phyloP scores from a whole-genome alignment of 2,113 vertebrate species.

The Actenoides hombroni region DNA sequence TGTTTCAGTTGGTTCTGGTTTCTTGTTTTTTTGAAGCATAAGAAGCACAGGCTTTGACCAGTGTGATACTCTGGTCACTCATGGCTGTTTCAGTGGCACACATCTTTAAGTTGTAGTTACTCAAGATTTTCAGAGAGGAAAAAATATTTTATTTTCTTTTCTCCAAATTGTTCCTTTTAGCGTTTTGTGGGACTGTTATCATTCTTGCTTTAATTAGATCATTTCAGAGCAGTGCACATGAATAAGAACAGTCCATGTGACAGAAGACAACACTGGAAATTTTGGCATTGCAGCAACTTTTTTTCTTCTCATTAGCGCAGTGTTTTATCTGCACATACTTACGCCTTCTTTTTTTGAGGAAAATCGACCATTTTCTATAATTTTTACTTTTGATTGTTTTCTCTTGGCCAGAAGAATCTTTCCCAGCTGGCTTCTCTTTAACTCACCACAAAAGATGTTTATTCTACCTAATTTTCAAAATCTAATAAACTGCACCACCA shows the following conservation, averaged over 20 bases:
- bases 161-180: not conserved
- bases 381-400: not conserved
- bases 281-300: not conserved
- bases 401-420: not conserved
- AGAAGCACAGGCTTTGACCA: rapidly evolving
- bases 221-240: not conserved
- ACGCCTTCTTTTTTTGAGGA: not conserved
- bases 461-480: not conserved
- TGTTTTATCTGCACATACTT: not conserved
- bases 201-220: not conserved
- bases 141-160: not conserved
- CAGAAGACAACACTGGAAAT: not conserved
- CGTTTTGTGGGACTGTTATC: not conserved
- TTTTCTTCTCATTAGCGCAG: not conserved
- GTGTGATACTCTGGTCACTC: rapidly evolving
- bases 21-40: not conserved
- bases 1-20: not conserved
- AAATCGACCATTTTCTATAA: not conserved
- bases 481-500: not conserved
- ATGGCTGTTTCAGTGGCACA: not conserved
- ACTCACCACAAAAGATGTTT: not conserved
- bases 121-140: not conserved
- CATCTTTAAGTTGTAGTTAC: not conserved
- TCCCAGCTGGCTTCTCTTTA: not conserved
- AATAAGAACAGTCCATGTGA: not conserved